Evolutionary conservation across 2,113 vertebrate species (phyloP).

Genomic region (Euleptes europaea): DNA sequence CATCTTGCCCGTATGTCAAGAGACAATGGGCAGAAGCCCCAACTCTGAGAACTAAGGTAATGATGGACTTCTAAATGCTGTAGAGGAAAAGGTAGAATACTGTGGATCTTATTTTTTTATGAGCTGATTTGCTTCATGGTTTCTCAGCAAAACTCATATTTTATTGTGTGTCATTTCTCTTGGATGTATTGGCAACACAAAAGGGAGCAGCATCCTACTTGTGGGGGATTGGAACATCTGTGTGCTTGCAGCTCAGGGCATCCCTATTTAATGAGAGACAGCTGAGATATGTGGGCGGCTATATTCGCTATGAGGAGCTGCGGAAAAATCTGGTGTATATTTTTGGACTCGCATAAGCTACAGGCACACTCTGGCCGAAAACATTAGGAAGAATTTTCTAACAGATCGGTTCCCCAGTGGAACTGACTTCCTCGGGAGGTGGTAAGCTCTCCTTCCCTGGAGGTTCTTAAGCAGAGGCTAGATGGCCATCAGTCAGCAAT

Average conservation of each 20-base stretch:
- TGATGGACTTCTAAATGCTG: too few relatives aligned
- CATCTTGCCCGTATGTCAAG: too few relatives aligned
- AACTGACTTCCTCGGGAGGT: too few relatives aligned
- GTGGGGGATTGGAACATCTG: conserved; percentile 51
- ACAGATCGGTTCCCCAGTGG: too few relatives aligned
- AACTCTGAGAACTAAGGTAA: too few relatives aligned
- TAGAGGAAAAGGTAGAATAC: rapidly evolving
- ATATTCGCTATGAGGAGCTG: conserved; percentile 47
- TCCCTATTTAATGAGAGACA: conserved; percentile 60
- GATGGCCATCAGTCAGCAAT: too few relatives aligned
- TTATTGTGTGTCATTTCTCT: conserved; percentile 31
- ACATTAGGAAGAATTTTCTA: too few relatives aligned
- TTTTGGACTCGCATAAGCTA: conserved; percentile 32
- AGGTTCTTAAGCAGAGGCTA: too few relatives aligned
- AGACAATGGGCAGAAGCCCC: too few relatives aligned
- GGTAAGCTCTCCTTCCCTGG: too few relatives aligned
- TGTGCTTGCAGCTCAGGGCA: conserved; percentile 46
- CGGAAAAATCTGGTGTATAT: conserved; percentile 52
- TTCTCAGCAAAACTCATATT: conserved; percentile 8
- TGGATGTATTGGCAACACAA: conserved; percentile 25
- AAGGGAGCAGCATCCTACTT: conserved; percentile 42
- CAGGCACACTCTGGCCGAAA: conserved; percentile 27
- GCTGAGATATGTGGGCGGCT: conserved; percentile 65
- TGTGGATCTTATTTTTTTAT: not conserved
- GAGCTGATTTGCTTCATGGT: not conserved